phyloP scores from a whole-genome alignment of 2,797 vertebrate genomes.

The Chaetodon trifasciatus region DNA sequence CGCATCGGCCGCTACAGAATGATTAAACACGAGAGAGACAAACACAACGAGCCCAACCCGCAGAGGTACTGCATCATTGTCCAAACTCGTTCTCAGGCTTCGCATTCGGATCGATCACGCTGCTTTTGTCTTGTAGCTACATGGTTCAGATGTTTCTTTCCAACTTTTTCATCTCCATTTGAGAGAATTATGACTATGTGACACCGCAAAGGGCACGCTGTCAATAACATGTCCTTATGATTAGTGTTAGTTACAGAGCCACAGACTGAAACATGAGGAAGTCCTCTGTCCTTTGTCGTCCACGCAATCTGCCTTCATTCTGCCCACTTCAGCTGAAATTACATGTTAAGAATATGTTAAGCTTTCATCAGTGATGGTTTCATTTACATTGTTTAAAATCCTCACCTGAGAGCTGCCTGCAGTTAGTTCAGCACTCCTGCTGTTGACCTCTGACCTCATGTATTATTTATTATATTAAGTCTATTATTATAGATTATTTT shows the following conservation, averaged over 20 bases:
- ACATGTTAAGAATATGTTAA: constrained; percentile 4
- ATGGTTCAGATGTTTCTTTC: constrained; percentile 22
- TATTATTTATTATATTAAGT: constrained; percentile 10
- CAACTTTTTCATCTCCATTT: constrained; percentile 45
- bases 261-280: constrained; percentile 12
- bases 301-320: constrained; percentile 3
- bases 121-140: constrained; percentile 55
- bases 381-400: background rate
- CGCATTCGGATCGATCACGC: constrained; percentile 40
- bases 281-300: background rate
- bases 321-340: constrained; percentile 1
- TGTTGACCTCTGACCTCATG: background rate
- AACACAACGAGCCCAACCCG: constrained; percentile 99
- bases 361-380: constrained; percentile 16
- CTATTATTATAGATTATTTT: constrained; percentile 27
- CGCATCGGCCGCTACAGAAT: constrained; percentile 98
- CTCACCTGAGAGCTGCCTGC: constrained; percentile 17
- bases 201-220: constrained; percentile 3
- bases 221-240: constrained; percentile 38
- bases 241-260: constrained; percentile 20
- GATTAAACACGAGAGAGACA: constrained; percentile 99
- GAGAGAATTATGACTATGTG: constrained; percentile 44
- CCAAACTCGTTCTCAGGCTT: constrained; percentile 40
- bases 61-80: constrained; percentile 91
- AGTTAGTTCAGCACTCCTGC: constrained; percentile 26